phyloP scores from a whole-genome alignment of 2,113 vertebrate species.

The Zeus faber region DNA sequence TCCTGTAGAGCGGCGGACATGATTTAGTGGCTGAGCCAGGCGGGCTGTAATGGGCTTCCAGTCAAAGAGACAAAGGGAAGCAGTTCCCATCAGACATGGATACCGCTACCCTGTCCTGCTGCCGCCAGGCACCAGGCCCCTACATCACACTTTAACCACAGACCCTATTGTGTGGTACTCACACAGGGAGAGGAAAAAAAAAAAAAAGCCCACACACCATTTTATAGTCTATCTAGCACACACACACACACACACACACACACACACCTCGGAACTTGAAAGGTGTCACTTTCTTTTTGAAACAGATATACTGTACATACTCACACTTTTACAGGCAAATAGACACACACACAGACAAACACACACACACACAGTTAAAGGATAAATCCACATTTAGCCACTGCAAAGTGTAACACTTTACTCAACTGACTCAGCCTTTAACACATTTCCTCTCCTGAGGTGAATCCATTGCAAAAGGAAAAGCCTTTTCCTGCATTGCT shows the following conservation, averaged over 20 bases:
- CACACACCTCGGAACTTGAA: neutral
- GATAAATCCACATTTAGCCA: too few relatives aligned
- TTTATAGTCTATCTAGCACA: slow-evolving; percentile 52
- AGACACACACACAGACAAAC: too few relatives aligned
- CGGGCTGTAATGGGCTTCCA: slow-evolving; percentile 22
- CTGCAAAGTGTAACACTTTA: too few relatives aligned
- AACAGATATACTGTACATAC: too few relatives aligned
- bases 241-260: slow-evolving; percentile 32
- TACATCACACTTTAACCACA: slow-evolving; percentile 53
- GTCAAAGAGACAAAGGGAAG: slow-evolving; percentile 37
- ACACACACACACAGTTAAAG: too few relatives aligned
- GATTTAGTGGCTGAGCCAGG: slow-evolving; percentile 41
- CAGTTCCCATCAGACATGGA: slow-evolving; percentile 35
- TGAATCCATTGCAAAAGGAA: too few relatives aligned
- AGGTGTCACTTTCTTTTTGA: slow-evolving; percentile 14
- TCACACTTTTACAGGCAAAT: too few relatives aligned
- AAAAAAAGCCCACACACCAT: slow-evolving; percentile 63
- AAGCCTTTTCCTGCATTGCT: too few relatives aligned
- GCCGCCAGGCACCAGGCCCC: slow-evolving; percentile 37
- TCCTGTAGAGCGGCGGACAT: slow-evolving; percentile 23
- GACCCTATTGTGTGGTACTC: slow-evolving; percentile 47
- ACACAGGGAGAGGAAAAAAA: slow-evolving; percentile 11
- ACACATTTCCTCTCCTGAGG: too few relatives aligned
- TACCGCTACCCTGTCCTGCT: slow-evolving; percentile 19
- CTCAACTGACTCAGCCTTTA: too few relatives aligned